phyloP scores from a whole-genome alignment of 2,888 invertebrate genomes.

The Trachelus stipa region DNA sequence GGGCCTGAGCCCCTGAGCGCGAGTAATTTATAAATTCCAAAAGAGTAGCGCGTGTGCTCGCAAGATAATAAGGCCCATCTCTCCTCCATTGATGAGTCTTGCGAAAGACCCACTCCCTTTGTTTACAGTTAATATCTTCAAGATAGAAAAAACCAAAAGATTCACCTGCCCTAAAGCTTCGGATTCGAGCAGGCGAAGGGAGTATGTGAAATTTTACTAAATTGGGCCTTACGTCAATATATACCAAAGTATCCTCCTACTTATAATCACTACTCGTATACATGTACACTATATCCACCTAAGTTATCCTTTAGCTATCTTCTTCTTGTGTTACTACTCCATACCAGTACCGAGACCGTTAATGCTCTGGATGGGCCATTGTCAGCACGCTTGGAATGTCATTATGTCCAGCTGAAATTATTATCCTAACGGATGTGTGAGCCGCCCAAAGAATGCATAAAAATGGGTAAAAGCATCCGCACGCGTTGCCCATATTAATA shows the following conservation, averaged over 20 bases:
- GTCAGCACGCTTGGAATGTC: slow-evolving; percentile 38
- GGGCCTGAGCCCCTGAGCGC: neutral
- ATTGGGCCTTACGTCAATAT: neutral
- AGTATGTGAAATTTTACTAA: neutral
- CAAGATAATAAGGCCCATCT: neutral
- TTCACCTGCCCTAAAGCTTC: neutral
- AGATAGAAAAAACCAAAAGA: neutral
- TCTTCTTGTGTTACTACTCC: neutral
- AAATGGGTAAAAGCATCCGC: slow-evolving; percentile 35
- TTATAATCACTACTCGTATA: neutral
- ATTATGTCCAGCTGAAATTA: slow-evolving; percentile 42
- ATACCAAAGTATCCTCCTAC: neutral
- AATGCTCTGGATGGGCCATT: slow-evolving; percentile 36
- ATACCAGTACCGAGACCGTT: slow-evolving; percentile 29
- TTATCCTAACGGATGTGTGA: slow-evolving; percentile 40
- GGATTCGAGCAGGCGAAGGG: neutral
- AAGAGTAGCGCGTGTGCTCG: slow-evolving; percentile 6
- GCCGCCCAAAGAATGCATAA: slow-evolving; percentile 33
- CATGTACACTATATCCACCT: neutral
- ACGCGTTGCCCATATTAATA: slow-evolving; percentile 40
- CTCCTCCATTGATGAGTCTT: neutral
- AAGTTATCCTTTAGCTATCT: neutral
- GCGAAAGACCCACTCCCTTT: slow-evolving; percentile 1
- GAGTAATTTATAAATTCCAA: slow-evolving; percentile 7
- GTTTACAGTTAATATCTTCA: slow-evolving; percentile 5